Conservation (phyloP, 2,113 vertebrate species). For the Notechis scutatus region DNA sequence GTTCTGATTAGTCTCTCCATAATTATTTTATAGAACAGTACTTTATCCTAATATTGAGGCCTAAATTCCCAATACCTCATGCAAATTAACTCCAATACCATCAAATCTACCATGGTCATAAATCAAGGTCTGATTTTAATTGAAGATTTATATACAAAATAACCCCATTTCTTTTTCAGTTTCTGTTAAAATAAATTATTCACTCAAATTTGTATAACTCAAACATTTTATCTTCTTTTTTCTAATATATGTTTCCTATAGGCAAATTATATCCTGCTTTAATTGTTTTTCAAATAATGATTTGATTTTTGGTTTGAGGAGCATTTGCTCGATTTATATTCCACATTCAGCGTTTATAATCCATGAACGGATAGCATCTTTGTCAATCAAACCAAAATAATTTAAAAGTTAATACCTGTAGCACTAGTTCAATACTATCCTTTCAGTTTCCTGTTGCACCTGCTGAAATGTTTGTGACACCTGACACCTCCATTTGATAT, state of each 20-base stretch:
- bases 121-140: background rate
- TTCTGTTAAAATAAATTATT: background rate
- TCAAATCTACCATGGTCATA: background rate
- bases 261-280: background rate
- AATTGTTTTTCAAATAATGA: background rate
- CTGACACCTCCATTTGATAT: background rate
- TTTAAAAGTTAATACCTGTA: background rate
- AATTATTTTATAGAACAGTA: background rate
- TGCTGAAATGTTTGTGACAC: background rate
- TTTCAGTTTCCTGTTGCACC: background rate
- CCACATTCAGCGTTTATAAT: background rate
- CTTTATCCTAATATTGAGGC: background rate
- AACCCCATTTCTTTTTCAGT: background rate
- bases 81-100: background rate
- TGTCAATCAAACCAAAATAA: background rate
- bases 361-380: background rate
- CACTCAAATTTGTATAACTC: background rate
- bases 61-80: no score
- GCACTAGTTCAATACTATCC: background rate
- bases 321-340: background rate
- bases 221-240: background rate
- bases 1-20: no score
- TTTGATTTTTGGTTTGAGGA: background rate
- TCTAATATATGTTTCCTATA: background rate
- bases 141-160: no score